Evolutionary conservation across 1,140 invertebrate species (phyloP), one percentile per base, ranked within the genome.

Genomic region (Palaemon carinicauda): DNA sequence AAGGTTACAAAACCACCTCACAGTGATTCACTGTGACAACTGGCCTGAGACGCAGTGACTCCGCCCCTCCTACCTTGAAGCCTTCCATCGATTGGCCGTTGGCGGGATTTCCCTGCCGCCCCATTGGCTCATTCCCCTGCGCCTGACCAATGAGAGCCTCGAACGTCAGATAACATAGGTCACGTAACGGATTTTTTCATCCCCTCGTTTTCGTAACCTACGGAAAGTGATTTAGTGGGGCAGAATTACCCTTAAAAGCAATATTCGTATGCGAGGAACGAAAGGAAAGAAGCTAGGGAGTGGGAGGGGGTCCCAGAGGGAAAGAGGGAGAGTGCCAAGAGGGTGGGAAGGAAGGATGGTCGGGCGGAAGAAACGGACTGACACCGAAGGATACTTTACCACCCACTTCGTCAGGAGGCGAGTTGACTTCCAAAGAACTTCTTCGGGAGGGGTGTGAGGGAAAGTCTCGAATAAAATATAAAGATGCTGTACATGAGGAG

Each of bases 21-120:
- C 41, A 15, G 27, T 15, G 60, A 29, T 24, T 27, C 51, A 21
- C 24, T 31, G 77, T 53, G 27, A 33, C 27, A 80, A 56, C 53
- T 60, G 10, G 77, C 29, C 77, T 31, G 24, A 41, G 51, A 86
- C 83, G 83, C 83, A 80, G 50, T 19, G 1, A 51, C 83, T 54
- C 83, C 83, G 83, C 83, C 83, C n/a, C 83, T 73, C 83, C 56
- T 12, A 15, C 77, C 53, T 51, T 79, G 83, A 86, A 86, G 77
- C 77, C 83, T 51, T 80, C 65, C 65, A 50, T 50, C 56, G 83
- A 86, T 86, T 86, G 83, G 83, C 51, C 41, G 51, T 33, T 33
- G 27, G 19, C 77, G 21, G 21, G 27, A 7, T n/a, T 1, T 31
- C 41, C 21, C 65, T 15, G 56, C 27, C 3, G 9, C 24, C 65